These are phyloP conservation scores for Siniperca knerii DNA, from an alignment of 2,113 vertebrate genomes.

Conservation along the genomic window DNA sequence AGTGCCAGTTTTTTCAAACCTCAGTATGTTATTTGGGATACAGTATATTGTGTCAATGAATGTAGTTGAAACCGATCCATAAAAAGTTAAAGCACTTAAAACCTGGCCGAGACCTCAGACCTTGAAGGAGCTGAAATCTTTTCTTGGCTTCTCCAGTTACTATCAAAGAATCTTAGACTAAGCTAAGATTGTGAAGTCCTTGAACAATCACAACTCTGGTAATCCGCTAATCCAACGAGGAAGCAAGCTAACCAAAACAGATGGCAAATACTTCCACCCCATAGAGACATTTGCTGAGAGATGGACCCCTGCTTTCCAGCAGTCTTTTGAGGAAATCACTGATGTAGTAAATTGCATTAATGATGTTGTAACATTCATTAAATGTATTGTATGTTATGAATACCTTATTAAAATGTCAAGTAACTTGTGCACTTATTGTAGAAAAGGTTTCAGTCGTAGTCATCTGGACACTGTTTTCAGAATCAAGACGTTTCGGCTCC, in stretches of 20 bases:
- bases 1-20: background rate
- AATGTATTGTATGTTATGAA: too few relatives aligned
- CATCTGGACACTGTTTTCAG: too few relatives aligned
- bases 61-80: background rate
- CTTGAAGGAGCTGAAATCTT: background rate
- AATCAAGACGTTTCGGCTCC: too few relatives aligned
- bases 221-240: background rate
- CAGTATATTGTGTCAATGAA: background rate
- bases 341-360: background rate
- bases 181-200: background rate
- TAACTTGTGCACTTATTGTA: too few relatives aligned
- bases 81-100: background rate
- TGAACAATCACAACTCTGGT: background rate
- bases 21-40: background rate
- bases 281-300: background rate
- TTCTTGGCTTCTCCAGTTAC: background rate
- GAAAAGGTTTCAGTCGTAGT: too few relatives aligned
- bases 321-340: background rate
- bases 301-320: background rate
- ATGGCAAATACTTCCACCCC: background rate
- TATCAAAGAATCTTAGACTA: background rate
- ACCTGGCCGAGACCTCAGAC: background rate
- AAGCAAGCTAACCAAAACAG: background rate
- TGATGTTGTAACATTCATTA: too few relatives aligned
- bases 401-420: too few relatives aligned